Evolutionary conservation across 2,888 invertebrate genomes (phyloP).

Genomic region (Barypeithes pellucidus): DNA sequence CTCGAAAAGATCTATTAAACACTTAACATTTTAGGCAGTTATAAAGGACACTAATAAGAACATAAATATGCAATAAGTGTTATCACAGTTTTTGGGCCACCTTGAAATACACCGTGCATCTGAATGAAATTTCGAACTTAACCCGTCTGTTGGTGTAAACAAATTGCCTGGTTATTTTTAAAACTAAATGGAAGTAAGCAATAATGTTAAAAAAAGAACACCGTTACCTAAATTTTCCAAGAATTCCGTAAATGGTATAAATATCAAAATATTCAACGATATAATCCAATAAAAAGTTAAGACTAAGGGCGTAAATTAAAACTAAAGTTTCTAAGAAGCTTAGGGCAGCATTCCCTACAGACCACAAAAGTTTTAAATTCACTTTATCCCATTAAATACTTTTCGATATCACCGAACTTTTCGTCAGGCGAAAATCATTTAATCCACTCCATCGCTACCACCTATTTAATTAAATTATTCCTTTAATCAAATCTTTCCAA

Average conservation of each 20-base stretch:
- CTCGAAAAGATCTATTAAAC: too few species aligned
- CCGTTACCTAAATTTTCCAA: too few species aligned
- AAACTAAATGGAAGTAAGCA: too few species aligned
- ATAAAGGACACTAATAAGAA: too few species aligned
- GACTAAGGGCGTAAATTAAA: conserved; percentile 6
- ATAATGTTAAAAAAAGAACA: too few species aligned
- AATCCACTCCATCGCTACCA: background rate
- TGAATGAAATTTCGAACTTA: too few species aligned
- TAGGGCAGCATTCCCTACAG: conserved; percentile 7
- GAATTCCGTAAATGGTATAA: background rate
- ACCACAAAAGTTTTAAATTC: conserved; percentile 20
- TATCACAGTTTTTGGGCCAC: too few species aligned
- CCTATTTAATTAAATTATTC: conserved; percentile 5
- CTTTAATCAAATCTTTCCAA: background rate
- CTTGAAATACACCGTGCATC: too few species aligned
- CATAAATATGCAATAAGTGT: too few species aligned
- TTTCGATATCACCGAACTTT: conserved; percentile 8
- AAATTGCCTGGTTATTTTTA: too few species aligned
- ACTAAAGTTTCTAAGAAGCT: conserved; percentile 18
- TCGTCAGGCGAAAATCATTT: conserved; percentile 8
- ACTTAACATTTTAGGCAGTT: too few species aligned
- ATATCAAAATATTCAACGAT: conserved; percentile 2
- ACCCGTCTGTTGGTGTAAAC: too few species aligned
- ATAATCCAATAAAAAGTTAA: background rate
- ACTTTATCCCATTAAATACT: conserved; percentile 17